Evolutionary conservation across 2,113 vertebrate species (phyloP), one percentile per base, ranked within the genome.

Genomic region (Mellivora capensis): DNA sequence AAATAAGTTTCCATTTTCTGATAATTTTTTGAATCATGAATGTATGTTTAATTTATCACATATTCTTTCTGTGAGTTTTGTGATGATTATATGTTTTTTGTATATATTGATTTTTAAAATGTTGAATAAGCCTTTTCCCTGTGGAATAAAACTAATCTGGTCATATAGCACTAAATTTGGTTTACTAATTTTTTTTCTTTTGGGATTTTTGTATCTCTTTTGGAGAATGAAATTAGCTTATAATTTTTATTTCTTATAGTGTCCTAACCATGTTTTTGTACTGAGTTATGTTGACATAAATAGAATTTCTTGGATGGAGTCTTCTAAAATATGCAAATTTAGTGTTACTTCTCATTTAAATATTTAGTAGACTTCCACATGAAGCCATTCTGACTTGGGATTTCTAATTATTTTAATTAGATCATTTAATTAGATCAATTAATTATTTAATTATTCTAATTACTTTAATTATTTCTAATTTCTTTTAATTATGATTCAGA

Each of bases 321-420:
- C 23, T 91, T 52, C 6, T 64, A 71, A 92, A 17, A 77, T 93
- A 85, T 57, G 44, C 39, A 83, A 74, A 49, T 34, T 82, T 47
- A 17, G 14, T 76, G 3, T 61, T 64, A 57, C 29, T 91, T 93
- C 76, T 86, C 54, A 54, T 34, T 52, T 74, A 76, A 92, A 57
- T 67, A 91, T 8, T 81, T 71, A 84, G 31, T 34, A 67, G 27
- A 71, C 61, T 89, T 91, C 31, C 21, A 42, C 49, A 76, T 44
- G 72, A 69, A 85, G 15, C 3, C 25, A 67, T 64, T 77, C 54
- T 88, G 15, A 86, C 21, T 49, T 96, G 57, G 42, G 10, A 62
- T 85, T 90, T 90, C 52, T 80, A 85, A 91, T 57, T 93, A 6
- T 47, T 90, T 54, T 17, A 83, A 91, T 88, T 95, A 34, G n/a